Base-by-base conservation (phyloP, 1,140 invertebrate genomes). In the Bombus fervidus region DNA sequence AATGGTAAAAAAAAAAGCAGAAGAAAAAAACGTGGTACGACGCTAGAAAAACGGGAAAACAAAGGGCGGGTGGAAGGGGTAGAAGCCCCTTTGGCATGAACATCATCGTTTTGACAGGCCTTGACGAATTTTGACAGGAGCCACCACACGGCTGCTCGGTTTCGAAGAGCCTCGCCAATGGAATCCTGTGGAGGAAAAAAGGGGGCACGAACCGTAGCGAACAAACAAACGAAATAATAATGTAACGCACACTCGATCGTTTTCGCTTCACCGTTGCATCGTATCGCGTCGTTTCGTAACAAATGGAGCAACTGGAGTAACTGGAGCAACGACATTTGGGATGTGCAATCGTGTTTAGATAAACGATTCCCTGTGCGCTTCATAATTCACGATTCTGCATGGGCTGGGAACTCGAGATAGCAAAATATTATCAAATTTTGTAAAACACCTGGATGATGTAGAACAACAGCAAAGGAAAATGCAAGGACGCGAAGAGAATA, bases 121-220 rank as follows among this genome's bases (percentile, higher is more conserved):
- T 62, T 90, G 91, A 93, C 92, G 92, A 92, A 92, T 92, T 81
- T 78, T 90, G 90, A 93, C 86, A 85, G 77, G 77, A 90, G 86
- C 80, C 64, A 83, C 77, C 39, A 83, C 75, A 53, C 72, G 66
- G 74, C 62, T 80, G 79, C 59, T 37, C 81, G 62, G 83, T 76
- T 66, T 75, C 41, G 64, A 73, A 84, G 64, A 79, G 66, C 83
- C 10, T 15, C 39, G 10, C 64, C 43, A 12, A 71, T 43, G 47
- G n/a, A 71, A 78, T 78, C 43, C 41, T 4, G 5, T 22, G 25
- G 13, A 10, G 47, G 25, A 76, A 47, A 57, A 22, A 15, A n/a
- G 66, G 41, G 43, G 47, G 28, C 64, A 41, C 10, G 75, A 43
- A 89, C 47, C 89, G 69, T 85, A 66, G n/a, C 77, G 86, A 87